Evolutionary conservation across 2,888 invertebrate species (phyloP).

Genomic region (Drosophila colorata): DNA sequence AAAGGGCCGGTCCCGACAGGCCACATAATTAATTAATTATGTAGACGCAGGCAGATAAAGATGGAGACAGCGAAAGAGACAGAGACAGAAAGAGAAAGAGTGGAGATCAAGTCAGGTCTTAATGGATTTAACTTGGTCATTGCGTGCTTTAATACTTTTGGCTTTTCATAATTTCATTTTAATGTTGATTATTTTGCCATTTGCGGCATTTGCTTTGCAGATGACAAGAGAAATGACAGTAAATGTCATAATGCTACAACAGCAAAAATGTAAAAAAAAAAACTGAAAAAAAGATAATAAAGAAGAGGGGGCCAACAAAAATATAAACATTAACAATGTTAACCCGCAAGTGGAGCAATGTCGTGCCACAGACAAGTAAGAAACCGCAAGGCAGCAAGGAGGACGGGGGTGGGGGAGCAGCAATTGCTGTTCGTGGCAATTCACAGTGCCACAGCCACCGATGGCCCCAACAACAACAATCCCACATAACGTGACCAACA

Average conservation of each 20-base stretch:
- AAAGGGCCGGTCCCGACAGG: conserved; percentile 18
- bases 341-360: conserved; percentile 74
- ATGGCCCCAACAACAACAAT: conserved; percentile 2
- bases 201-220: conserved; percentile 57
- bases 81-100: conserved; percentile 1
- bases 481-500: conserved; percentile 75
- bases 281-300: background rate
- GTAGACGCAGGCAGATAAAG: conserved; percentile 10
- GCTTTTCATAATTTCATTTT: conserved; percentile 58
- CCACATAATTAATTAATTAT: conserved; percentile 20
- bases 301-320: background rate
- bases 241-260: conserved; percentile 53
- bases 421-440: conserved; percentile 38
- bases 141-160: conserved; percentile 64
- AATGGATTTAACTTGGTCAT: conserved; percentile 73
- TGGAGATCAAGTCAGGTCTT: conserved; percentile 41
- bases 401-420: background rate
- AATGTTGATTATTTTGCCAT: conserved; percentile 63
- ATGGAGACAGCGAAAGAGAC: conserved; percentile 12
- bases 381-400: conserved; percentile 61
- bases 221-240: conserved; percentile 61
- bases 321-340: conserved; percentile 49
- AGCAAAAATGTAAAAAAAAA: background rate
- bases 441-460: conserved; percentile 24
- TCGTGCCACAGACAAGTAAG: conserved; percentile 64